Evolutionary conservation across 2,888 invertebrate genomes (phyloP).

Genomic region (Andrena minutula): DNA sequence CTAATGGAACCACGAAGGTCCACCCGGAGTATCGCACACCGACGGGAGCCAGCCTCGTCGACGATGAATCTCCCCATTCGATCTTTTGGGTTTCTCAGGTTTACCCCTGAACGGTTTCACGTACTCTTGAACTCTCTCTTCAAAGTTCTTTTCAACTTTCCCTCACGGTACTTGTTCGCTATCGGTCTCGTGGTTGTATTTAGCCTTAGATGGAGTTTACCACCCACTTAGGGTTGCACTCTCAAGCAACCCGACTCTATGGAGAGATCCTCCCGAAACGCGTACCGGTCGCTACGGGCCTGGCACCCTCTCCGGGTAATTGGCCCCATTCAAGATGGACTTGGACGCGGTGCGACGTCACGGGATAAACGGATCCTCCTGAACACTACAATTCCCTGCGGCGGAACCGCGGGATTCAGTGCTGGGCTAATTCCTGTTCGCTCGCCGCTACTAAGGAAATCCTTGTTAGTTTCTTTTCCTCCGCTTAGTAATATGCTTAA

Average conservation of each 20-base stretch:
- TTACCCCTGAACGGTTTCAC: too few relatives aligned
- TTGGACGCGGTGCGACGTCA: not conserved
- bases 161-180: constrained; percentile 51
- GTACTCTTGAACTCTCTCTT: too few relatives aligned
- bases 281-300: constrained; percentile 74
- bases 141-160: too few relatives aligned
- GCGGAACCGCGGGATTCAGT: constrained; percentile 48
- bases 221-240: constrained; percentile 57
- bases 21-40: too few relatives aligned
- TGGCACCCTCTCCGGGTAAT: constrained; percentile 7
- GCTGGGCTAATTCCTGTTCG: too few relatives aligned
- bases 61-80: too few relatives aligned
- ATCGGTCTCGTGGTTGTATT: constrained; percentile 61
- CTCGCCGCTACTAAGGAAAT: too few relatives aligned
- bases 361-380: constrained; percentile 3
- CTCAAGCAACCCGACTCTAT: constrained; percentile 61
- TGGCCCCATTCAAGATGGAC: constrained; percentile 4
- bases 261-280: constrained; percentile 54
- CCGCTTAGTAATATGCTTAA: too few relatives aligned
- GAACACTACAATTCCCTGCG: constrained; percentile 87
- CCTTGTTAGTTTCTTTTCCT: too few relatives aligned
- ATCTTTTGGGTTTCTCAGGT: too few relatives aligned
- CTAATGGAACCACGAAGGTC: too few relatives aligned
- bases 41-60: too few relatives aligned
- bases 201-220: constrained; percentile 59